Evolutionary conservation across 2,797 vertebrate genomes (phyloP), one percentile per base, ranked within the genome.

Genomic region (Sciaenops ocellatus): DNA sequence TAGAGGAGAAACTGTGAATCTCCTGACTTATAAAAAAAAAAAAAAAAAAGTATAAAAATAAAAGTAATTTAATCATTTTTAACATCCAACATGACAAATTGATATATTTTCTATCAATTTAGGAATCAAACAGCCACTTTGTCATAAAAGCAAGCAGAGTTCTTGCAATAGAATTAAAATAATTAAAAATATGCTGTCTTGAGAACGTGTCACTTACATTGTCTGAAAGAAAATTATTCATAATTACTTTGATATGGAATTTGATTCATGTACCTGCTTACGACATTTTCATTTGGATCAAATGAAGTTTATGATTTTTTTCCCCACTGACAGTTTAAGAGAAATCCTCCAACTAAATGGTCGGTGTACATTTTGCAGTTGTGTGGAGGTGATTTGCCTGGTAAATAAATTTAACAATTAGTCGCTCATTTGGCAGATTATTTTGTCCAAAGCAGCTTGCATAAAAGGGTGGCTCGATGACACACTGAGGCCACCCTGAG

Each of bases 1-100:
- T 9, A 20, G 48, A 64, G 38, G 44, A 73, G 20, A 82, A 69
- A 73, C 51, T 6, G 3, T 42, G 44, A 87, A 82, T 54, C 73
- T 20, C 50, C 38, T 15, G 24, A 73, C 64, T 63, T 24, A 57
- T 47, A 16, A 42, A n/a, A 30, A 1, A 62, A 59, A 61, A 61
- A 66, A 46, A 42, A 47, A 42, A 46, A 63, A 66, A 52, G 4
- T 3, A 26, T 81, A 78, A 63, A 66, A 54, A 26, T 81, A 78
- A 63, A 66, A 54, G 4, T 3, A 28, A 78, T 78, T 41, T 72
- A 55, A 56, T 64, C 6, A 57, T 48, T 30, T 73, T 68, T 28
- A 41, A 68, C 41, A 50, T 47, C 52, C 24, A 67, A 38, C 13
- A 30, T 18, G 28, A 80, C 52, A 16, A 67, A 72, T 22, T 47